phyloP scores from a whole-genome alignment of 1,140 invertebrate genomes.

The Liolophura sinensis region DNA sequence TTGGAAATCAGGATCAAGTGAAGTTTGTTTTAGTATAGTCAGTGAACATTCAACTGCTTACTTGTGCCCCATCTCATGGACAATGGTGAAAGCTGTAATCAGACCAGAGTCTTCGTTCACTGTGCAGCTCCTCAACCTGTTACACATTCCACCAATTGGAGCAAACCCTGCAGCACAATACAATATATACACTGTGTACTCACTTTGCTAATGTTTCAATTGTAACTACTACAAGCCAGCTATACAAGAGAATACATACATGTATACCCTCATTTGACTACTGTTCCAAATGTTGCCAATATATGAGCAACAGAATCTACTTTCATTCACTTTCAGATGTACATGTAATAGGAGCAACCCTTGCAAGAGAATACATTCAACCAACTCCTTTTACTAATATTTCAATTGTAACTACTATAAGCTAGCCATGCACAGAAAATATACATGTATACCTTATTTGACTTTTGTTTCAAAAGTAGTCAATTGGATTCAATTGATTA shows the following conservation, averaged over 20 bases:
- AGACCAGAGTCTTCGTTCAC: constrained; percentile 91
- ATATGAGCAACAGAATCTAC: no score
- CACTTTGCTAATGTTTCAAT: not conserved
- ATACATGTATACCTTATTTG: no score
- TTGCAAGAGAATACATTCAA: no score
- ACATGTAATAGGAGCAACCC: no score
- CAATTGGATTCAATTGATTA: no score
- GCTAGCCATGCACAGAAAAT: not conserved
- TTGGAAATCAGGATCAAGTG: not conserved
- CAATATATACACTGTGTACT: not conserved
- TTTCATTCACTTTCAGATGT: no score
- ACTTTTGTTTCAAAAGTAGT: no score
- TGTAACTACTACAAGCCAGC: not conserved
- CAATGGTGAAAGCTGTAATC: constrained; percentile 84
- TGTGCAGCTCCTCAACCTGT: constrained; percentile 82
- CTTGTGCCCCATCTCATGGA: constrained; percentile 91
- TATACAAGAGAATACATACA: no score
- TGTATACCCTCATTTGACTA: no score
- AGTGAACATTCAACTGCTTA: no score
- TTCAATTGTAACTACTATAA: not conserved
- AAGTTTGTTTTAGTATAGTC: no score
- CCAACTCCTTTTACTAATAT: not conserved
- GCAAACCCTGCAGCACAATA: constrained; percentile 63
- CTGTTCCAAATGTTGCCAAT: no score
- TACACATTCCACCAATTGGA: constrained; percentile 88